Conservation (phyloP, 2,797 vertebrate genomes). For the Galago senegalensis region DNA sequence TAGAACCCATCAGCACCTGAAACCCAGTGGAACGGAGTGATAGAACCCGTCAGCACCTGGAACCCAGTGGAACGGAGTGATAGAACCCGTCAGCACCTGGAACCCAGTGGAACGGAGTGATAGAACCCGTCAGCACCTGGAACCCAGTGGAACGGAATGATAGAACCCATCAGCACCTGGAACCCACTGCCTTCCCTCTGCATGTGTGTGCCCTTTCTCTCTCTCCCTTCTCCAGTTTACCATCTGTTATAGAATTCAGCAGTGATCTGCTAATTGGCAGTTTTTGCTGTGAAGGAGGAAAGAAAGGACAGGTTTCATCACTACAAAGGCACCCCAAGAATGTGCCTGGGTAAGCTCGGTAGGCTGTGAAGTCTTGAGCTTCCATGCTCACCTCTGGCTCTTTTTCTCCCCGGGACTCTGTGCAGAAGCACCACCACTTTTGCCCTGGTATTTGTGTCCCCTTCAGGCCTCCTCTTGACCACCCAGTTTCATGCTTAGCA, state of each 20-base stretch:
- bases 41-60: neutral
- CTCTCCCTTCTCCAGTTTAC: accelerated
- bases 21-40: neutral
- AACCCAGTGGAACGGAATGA: no score
- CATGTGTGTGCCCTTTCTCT: accelerated
- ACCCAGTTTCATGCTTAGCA: neutral
- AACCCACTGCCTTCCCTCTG: neutral
- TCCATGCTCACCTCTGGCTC: neutral
- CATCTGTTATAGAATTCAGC: neutral
- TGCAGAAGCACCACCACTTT: neutral
- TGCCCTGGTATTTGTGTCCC: neutral
- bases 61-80: no score
- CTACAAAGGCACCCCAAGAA: neutral
- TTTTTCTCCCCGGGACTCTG: neutral
- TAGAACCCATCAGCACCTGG: no score
- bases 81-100: no score
- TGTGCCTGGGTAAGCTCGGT: neutral
- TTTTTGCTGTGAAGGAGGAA: neutral
- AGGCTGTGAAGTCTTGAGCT: neutral
- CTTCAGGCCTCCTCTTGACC: neutral
- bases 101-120: no score
- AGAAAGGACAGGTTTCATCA: neutral
- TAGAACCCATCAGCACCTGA: no score
- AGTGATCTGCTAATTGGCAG: neutral
- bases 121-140: no score